Percentiles rank a stretch among this genome's conserved stretches.
Conservation (phyloP, 53 echinoderm and acorn worm genomes). For the Pentamera pediparva region DNA sequence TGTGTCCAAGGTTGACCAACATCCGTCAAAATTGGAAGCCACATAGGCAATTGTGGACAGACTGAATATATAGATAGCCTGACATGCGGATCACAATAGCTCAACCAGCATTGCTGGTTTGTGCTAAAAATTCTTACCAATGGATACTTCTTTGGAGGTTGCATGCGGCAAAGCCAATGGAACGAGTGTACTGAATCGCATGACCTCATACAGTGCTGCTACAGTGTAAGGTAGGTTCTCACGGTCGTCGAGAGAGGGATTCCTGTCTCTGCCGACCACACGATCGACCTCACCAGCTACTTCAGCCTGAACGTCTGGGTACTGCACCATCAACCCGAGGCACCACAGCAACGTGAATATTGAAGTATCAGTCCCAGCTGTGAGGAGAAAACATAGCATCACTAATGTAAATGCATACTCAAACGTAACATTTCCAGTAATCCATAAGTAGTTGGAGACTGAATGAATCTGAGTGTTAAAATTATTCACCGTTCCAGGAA, state of each 20-base stretch:
- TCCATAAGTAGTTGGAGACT: too few species aligned
- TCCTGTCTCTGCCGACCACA: conserved; percentile 6
- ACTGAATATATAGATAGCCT: too few species aligned
- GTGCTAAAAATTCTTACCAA: conserved; percentile 9
- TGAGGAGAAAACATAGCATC: background rate
- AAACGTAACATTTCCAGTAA: too few species aligned
- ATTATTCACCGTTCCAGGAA: too few species aligned
- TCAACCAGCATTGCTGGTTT: too few species aligned
- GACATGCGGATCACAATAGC: too few species aligned
- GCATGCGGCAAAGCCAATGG: background rate
- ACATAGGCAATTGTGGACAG: too few species aligned
- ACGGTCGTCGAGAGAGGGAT: background rate
- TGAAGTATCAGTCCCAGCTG: conserved; percentile 14
- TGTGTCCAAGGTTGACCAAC: too few species aligned
- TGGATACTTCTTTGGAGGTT: background rate
- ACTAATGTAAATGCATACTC: too few species aligned
- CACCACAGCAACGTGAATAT: conserved; percentile 2
- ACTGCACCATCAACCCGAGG: background rate
- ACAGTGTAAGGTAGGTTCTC: conserved; percentile 2
- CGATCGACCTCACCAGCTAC: conserved; percentile 1
- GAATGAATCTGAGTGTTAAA: too few species aligned
- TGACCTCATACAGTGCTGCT: conserved; percentile 14
- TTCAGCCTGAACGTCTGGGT: conserved; percentile 5
- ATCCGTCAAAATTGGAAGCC: too few species aligned
- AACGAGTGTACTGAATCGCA: background rate